These are phyloP conservation scores for Chymomyza fuscimana DNA, from an alignment of 2,888 invertebrate genomes.

Conservation along the genomic window DNA sequence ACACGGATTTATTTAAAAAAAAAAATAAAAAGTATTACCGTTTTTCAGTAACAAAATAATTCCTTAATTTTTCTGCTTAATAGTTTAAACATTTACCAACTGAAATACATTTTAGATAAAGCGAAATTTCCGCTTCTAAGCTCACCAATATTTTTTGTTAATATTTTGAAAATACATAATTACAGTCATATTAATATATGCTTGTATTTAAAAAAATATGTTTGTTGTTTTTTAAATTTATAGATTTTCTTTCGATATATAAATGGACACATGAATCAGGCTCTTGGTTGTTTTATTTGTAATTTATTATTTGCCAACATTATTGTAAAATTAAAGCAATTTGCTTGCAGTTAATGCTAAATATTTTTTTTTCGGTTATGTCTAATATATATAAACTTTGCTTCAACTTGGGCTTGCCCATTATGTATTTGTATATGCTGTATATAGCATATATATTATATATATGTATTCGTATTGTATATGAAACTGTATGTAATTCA, in stretches of 20 bases:
- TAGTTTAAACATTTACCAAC: not conserved
- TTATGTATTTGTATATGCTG: not conserved
- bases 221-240: slow-evolving; percentile 27
- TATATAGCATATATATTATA: too few relatives aligned
- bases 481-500: slow-evolving; percentile 60
- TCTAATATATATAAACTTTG: slow-evolving; percentile 11
- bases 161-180: slow-evolving; percentile 45
- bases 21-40: too few relatives aligned
- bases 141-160: slow-evolving; percentile 23
- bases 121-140: not conserved
- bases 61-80: too few relatives aligned
- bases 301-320: slow-evolving; percentile 40
- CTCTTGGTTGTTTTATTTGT: slow-evolving; percentile 52
- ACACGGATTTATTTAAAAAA: too few relatives aligned
- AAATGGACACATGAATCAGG: slow-evolving; percentile 72
- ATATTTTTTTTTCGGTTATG: slow-evolving; percentile 11
- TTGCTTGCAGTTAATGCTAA: slow-evolving; percentile 21
- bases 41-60: too few relatives aligned
- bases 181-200: slow-evolving; percentile 7
- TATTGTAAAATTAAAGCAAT: slow-evolving; percentile 23
- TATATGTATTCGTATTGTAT: slow-evolving; percentile 37
- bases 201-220: slow-evolving; percentile 11
- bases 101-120: not conserved
- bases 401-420: slow-evolving; percentile 15
- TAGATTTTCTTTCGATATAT: slow-evolving; percentile 35